Evolutionary conservation across 2,113 vertebrate genomes (phyloP).

Genomic region (Cyprinus carpio): DNA sequence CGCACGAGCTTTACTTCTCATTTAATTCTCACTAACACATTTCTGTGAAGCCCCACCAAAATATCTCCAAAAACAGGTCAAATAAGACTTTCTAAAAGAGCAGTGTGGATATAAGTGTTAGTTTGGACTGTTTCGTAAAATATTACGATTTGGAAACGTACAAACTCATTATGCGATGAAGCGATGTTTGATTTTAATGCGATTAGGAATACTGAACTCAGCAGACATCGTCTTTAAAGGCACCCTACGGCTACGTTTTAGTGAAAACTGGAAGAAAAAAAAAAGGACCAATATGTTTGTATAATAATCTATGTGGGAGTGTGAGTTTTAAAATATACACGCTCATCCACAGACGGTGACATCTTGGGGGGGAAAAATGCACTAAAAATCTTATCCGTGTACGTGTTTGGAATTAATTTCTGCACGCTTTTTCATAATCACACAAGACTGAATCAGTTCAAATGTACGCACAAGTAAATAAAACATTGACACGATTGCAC

Average conservation of each 20-base stretch:
- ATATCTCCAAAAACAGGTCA: not conserved
- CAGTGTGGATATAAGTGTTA: not conserved
- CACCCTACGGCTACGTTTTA: not conserved
- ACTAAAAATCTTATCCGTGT: conserved; percentile 15
- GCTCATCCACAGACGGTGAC: not conserved
- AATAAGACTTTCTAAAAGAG: not conserved
- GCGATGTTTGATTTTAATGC: not conserved
- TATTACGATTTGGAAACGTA: not conserved
- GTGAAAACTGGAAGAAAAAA: not conserved
- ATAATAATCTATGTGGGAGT: not conserved
- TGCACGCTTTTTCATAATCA: not conserved
- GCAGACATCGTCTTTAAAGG: not conserved
- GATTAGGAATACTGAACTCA: not conserved
- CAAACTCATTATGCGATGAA: not conserved
- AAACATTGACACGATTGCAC: not conserved
- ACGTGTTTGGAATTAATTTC: conserved; percentile 5
- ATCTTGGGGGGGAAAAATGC: not conserved
- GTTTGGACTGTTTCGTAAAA: not conserved
- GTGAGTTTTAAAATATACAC: not conserved
- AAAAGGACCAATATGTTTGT: not conserved
- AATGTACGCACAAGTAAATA: not conserved
- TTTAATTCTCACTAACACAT: not conserved
- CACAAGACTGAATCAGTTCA: not conserved
- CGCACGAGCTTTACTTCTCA: not conserved
- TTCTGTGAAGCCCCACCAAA: conserved; percentile 8